Evolutionary conservation across 2,113 vertebrate genomes (phyloP), one percentile per base, ranked within the genome.

Genomic region (Hippocampus comes): DNA sequence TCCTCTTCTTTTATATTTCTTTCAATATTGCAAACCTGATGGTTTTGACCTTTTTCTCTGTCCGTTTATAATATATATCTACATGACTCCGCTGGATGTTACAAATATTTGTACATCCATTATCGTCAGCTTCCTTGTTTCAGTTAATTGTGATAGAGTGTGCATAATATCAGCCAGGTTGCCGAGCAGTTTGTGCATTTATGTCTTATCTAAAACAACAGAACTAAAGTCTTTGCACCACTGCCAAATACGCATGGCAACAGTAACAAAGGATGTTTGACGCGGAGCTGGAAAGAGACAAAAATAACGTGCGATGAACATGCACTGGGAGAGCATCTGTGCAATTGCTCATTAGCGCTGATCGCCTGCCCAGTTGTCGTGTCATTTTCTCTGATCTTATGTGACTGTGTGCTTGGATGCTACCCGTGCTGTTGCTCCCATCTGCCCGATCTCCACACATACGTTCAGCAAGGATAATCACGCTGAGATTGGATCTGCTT

Each of bases 311-410:
- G 21, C 21, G 60, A 49, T 41, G 17, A 27, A 66, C 4, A 42
- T 68, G 73, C 43, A 1, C 25, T 11, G 34, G 48, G 63, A 77
- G 69, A 83, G 76, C 83, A 86, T 84, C 77, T 86, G 87, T 76
- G 78, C 70, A 6, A 80, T 80, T 72, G 65, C 72, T 85, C 77
- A 84, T 82, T 86, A 86, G 72, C 72, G 77, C 69, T 72, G 63
- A 78, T 68, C 71, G 71, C 67, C 53, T 84, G 81, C 75, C 25
- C 82, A 82, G 78, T 67, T 73, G 77, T 38, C 1, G 77, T 73
- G 79, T 79, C 56, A 83, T 82, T 78, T 85, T 70, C 67, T 84
- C 64, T 80, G 64, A 85, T 79, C 72, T 80, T 66, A 81, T 60
- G 67, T 79, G 14, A 2, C 68, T 71, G 38, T 21, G 68, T 64